Conservation (phyloP, 2,888 invertebrate genomes). For the Melangyna quadrimaculata region DNA sequence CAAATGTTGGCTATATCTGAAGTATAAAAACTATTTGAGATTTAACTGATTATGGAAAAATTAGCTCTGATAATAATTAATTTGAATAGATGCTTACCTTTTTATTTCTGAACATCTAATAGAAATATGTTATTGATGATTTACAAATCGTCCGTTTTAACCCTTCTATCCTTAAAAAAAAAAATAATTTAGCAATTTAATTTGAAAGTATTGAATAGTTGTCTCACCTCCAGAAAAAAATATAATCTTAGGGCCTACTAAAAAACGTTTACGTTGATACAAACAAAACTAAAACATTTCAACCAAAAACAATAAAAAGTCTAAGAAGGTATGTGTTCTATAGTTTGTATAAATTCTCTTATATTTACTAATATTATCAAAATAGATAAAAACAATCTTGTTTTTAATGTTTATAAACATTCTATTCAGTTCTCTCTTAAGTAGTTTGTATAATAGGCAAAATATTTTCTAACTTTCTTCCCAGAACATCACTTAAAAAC, state of each 20-base stretch:
- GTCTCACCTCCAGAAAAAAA: not conserved
- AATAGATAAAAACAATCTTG: conserved; percentile 59
- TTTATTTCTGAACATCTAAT: not conserved
- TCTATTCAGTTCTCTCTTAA: conserved; percentile 21
- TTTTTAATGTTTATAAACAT: conserved; percentile 18
- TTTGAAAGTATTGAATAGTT: not conserved
- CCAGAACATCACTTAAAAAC: conserved; percentile 30
- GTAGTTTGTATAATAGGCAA: conserved; percentile 27
- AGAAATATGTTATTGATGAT: not conserved
- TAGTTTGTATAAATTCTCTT: conserved; percentile 57
- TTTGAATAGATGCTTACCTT: not conserved
- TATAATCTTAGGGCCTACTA: not conserved
- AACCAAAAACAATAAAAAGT: not conserved
- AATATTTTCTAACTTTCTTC: conserved; percentile 15
- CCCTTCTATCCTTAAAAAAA: not conserved
- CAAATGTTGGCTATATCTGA: too few relatives aligned
- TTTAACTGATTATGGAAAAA: too few relatives aligned
- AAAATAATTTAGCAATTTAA: not conserved
- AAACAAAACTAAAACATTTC: not conserved
- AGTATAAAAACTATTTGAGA: too few relatives aligned
- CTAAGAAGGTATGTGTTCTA: conserved; percentile 1
- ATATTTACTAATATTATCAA: conserved; percentile 64
- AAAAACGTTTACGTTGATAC: not conserved
- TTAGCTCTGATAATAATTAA: too few relatives aligned
- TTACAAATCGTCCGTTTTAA: not conserved